phyloP scores from a whole-genome alignment of 1,140 invertebrate species.

The Cotesia vestalis region DNA sequence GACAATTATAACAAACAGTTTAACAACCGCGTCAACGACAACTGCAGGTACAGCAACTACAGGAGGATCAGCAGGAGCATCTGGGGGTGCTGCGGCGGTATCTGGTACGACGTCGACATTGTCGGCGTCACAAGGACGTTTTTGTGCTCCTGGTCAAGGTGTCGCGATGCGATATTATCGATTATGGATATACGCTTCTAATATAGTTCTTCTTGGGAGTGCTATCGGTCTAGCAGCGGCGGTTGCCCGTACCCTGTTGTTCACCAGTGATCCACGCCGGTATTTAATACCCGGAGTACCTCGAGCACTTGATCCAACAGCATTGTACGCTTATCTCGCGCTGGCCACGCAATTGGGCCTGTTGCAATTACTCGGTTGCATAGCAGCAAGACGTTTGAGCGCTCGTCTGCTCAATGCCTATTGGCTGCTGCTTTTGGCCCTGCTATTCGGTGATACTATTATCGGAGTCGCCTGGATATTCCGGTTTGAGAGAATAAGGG shows the following conservation, averaged over 20 bases:
- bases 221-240: slow-evolving; percentile 82
- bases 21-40: too few relatives aligned
- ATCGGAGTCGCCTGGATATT: slow-evolving; percentile 89
- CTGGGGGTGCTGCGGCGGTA: slow-evolving; percentile 28
- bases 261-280: slow-evolving; percentile 72
- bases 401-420: slow-evolving; percentile 84
- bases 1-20: slow-evolving; percentile 27
- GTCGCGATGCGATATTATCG: slow-evolving; percentile 80
- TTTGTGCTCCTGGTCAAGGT: slow-evolving; percentile 50
- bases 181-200: slow-evolving; percentile 92
- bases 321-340: slow-evolving; percentile 85
- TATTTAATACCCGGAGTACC: slow-evolving; percentile 76
- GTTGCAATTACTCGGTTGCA: slow-evolving; percentile 79
- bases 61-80: background rate
- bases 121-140: slow-evolving; percentile 47
- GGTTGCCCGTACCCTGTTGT: slow-evolving; percentile 75
- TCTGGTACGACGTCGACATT: slow-evolving; percentile 43
- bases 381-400: slow-evolving; percentile 81
- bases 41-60: background rate
- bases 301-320: slow-evolving; percentile 79
- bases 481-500: slow-evolving; percentile 78
- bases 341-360: slow-evolving; percentile 75
- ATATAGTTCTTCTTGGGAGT: slow-evolving; percentile 83
- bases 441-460: slow-evolving; percentile 84
- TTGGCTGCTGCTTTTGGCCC: slow-evolving; percentile 81